Evolutionary conservation across 2,888 invertebrate species (phyloP), one percentile per base, ranked within the genome.

Genomic region (Desoria tigrina): DNA sequence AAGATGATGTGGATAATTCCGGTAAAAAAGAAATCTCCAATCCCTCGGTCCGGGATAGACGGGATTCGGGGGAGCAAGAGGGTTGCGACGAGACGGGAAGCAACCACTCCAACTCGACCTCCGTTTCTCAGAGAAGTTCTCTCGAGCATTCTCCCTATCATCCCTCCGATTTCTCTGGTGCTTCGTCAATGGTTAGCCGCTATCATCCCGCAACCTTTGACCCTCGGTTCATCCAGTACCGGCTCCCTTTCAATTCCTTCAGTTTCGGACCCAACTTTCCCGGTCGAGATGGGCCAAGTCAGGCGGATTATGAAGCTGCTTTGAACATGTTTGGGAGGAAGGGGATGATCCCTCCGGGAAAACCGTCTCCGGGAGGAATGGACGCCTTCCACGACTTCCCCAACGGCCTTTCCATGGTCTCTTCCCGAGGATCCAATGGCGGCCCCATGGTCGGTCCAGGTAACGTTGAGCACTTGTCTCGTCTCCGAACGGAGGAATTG

Each of bases 211-310:
- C n/a, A n/a, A 67, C 74, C 53, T 72, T 76, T 61, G 76, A 76
- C 27, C 76, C 74, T 54, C 73, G 71, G 39, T 72, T 76, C 64
- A 74, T 76, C 71, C 74, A 74, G 23, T 76, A 76, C 61, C 69
- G 74, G 26, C 32, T n/a, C n/a, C 74, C 74, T 53, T 74, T 76
- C 61, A 74, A 73, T 59, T 73, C 73, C 1, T 74, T 76, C 61
- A 71, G 69, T 54, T 73, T 75, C 58, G 69, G 66, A n/a, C 71
- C 69, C 49, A 69, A 67, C 37, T 70, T 70, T 37, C 65, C 69
- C 6, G 58, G 58, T 16, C 42, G 62, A 1, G 61, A 53, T 50
- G 65, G 61, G n/a, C 16, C 11, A 11, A 65, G 62, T 32, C 68
- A 62, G 42, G 66, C 68, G 1, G 66, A 65, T 2, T 74, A 73